Evolutionary conservation across 2,888 invertebrate species (phyloP).

Genomic region (Lasioglossum pauxillum): DNA sequence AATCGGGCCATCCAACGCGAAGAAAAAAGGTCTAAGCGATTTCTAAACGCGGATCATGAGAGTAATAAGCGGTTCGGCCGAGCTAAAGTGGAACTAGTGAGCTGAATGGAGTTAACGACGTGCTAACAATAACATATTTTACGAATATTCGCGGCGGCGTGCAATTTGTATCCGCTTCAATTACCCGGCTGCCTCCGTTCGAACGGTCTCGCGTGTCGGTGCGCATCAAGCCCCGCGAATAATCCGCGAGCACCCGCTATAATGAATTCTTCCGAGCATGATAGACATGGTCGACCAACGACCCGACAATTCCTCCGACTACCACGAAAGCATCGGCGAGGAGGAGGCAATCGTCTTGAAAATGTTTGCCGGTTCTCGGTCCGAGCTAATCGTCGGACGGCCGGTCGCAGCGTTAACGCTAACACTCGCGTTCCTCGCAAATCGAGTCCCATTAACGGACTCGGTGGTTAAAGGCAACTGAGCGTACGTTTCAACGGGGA

Average conservation of each 20-base stretch:
- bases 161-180: conserved; percentile 15
- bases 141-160: conserved; percentile 11
- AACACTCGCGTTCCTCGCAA: conserved; percentile 26
- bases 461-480: conserved; percentile 28
- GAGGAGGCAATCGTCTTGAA: conserved; percentile 28
- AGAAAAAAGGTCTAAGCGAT: not conserved
- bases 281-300: not conserved
- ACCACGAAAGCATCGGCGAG: not conserved
- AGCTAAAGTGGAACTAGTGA: conserved; percentile 5
- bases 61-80: not conserved
- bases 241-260: conserved; percentile 8
- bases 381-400: conserved; percentile 26
- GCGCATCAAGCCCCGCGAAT: not conserved
- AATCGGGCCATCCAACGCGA: not conserved
- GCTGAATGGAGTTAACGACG: conserved; percentile 12
- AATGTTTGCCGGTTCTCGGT: conserved; percentile 13
- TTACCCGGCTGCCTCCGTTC: conserved; percentile 10
- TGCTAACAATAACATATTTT: conserved; percentile 14
- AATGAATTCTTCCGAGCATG: conserved; percentile 6
- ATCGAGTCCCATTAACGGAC: conserved; percentile 39
- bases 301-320: not conserved
- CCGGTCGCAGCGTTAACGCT: not conserved
- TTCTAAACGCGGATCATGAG: conserved; percentile 3
- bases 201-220: conserved; percentile 12
- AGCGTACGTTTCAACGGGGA: not conserved